Evolutionary conservation across 2,113 vertebrate genomes (phyloP), one percentile per base, ranked within the genome.

Genomic region (Zootoca vivipara): DNA sequence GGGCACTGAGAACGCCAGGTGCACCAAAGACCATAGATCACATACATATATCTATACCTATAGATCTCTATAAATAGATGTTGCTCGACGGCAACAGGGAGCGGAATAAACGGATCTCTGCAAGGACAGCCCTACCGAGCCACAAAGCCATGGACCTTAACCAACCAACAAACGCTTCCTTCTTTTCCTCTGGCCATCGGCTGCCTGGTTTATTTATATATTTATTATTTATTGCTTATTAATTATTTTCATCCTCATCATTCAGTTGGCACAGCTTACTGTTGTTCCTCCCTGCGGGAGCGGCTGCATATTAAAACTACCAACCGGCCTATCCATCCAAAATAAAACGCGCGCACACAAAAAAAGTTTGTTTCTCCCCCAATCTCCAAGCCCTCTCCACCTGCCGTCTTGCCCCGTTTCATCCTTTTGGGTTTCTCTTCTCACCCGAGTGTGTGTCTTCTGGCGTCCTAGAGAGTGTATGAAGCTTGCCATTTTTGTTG

Each of bases 1-100:
- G 97, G 96, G 89, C 98, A 98, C 95, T 98, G 97, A 97, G 42
- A 1, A 4, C 38, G 40, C 42, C 3, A n/a, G 30, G 65, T 2
- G 18, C 65, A 22, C 65, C 65, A 69, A 28, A 69, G 22, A 28
- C 18, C 20, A 24, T 12, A 52, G 46, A 52, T 52, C 46, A 52
- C 46, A 52, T 52, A 52, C 46, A 12, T 52, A 52, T 52, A 52
- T 52, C 46, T 52, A 52, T 52, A 52, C 2, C 46, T 52, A 52
- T 52, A 52, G 46, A 52, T 28, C 65, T 69, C 67, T 69, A 28
- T 28, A 67, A 18, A 67, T 22, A 70, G 18, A 38, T 82, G 56
- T 77, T 8, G 87, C 69, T 91, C 93, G 94, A 33, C 70, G 15
- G 13, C 16, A 58, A 84, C 72, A 10, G 2, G 20, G 20, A 46